phyloP scores from a whole-genome alignment of 1,140 invertebrate genomes.

The Calephelis virginiensis region DNA sequence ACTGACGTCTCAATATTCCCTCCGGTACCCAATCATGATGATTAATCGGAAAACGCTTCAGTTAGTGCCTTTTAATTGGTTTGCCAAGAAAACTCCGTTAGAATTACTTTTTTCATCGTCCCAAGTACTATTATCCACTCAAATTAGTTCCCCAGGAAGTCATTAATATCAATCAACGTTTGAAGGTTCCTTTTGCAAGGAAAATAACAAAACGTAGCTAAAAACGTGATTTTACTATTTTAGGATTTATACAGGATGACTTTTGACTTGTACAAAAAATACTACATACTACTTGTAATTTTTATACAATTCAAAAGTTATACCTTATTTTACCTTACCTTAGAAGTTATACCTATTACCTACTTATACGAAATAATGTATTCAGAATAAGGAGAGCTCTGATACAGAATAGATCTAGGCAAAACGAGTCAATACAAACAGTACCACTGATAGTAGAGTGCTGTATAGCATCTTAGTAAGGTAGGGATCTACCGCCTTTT shows the following conservation, averaged over 20 bases:
- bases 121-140: slow-evolving; percentile 39
- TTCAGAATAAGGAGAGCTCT: too few relatives aligned
- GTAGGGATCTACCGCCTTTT: too few relatives aligned
- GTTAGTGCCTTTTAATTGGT: slow-evolving; percentile 35
- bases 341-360: too few relatives aligned
- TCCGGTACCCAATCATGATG: slow-evolving; percentile 32
- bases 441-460: too few relatives aligned
- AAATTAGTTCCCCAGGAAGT: slow-evolving; percentile 40
- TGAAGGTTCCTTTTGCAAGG: slow-evolving; percentile 36
- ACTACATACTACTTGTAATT: too few relatives aligned
- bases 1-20: slow-evolving; percentile 35
- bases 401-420: too few relatives aligned
- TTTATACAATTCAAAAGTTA: too few relatives aligned
- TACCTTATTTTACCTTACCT: too few relatives aligned
- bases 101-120: slow-evolving; percentile 35
- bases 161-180: slow-evolving; percentile 48
- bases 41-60: slow-evolving; percentile 34
- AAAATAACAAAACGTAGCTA: slow-evolving; percentile 38
- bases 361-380: too few relatives aligned
- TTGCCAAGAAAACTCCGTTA: slow-evolving; percentile 26
- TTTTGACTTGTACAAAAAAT: too few relatives aligned
- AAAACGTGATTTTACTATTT: slow-evolving; percentile 19
- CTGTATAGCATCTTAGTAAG: too few relatives aligned
- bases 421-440: too few relatives aligned
- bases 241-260: neutral